phyloP scores from a whole-genome alignment of 2,113 vertebrate genomes.

The Potamarius usumacintae region DNA sequence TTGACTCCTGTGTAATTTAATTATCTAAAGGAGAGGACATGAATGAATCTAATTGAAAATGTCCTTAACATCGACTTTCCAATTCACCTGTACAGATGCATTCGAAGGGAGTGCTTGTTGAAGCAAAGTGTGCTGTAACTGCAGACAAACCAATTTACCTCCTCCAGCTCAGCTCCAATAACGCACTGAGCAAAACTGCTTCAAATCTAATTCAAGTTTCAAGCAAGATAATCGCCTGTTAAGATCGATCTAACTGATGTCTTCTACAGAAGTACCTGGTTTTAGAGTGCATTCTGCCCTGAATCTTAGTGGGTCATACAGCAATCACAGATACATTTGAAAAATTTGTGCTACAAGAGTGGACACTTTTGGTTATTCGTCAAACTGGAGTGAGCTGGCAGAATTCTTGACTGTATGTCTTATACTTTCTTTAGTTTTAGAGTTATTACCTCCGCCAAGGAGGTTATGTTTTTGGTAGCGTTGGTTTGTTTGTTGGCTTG shows the following conservation, averaged over 20 bases:
- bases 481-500: too few species aligned
- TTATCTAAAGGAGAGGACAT: slow-evolving; percentile 6
- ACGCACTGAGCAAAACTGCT: neutral
- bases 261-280: neutral
- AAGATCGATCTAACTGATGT: slow-evolving; percentile 5
- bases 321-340: neutral
- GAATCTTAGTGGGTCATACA: neutral
- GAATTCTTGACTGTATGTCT: neutral
- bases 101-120: slow-evolving; percentile 6
- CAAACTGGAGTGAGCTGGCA: neutral
- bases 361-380: neutral
- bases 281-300: neutral
- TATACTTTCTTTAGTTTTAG: neutral
- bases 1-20: neutral
- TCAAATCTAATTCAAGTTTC: slow-evolving; percentile 33
- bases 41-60: neutral
- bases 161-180: slow-evolving; percentile 9
- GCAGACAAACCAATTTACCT: slow-evolving; percentile 31
- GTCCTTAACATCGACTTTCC: slow-evolving; percentile 26
- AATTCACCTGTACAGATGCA: slow-evolving; percentile 2
- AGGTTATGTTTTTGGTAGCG: too few species aligned
- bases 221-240: slow-evolving; percentile 5
- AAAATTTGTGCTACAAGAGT: neutral
- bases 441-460: neutral
- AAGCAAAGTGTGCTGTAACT: slow-evolving; percentile 10